Conservation (phyloP, 2,888 invertebrate genomes). For the Ectemnius continuus region DNA sequence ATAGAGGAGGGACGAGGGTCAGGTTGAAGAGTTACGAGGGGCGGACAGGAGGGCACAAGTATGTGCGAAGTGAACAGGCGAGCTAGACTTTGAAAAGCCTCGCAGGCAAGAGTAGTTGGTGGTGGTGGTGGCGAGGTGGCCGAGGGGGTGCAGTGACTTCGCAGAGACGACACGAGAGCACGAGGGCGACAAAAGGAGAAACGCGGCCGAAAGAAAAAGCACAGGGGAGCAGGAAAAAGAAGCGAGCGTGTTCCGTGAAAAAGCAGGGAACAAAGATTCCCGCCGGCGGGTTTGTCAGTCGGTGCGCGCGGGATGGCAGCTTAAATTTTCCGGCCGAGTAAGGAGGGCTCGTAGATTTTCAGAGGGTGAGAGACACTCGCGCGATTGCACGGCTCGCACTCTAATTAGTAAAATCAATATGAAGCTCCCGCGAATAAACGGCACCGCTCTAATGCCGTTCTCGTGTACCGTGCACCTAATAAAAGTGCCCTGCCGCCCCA, state of each 20-base stretch:
- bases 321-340: constrained; percentile 2
- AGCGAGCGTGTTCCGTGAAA: not conserved
- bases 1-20: not conserved
- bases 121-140: too few species aligned
- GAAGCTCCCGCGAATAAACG: constrained; percentile 64
- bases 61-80: not conserved
- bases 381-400: constrained; percentile 28
- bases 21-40: not conserved
- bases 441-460: constrained; percentile 53
- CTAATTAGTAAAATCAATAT: constrained; percentile 73
- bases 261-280: not conserved
- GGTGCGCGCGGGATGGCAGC: not conserved
- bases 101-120: too few species aligned
- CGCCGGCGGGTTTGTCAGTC: constrained; percentile 5
- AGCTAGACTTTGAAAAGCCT: not conserved
- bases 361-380: constrained; percentile 20
- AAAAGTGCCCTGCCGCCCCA: constrained; percentile 45
- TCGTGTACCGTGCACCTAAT: constrained; percentile 51
- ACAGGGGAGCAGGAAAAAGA: constrained; percentile 11
- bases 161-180: not conserved
- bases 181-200: constrained; percentile 8
- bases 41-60: not conserved
- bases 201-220: constrained; percentile 10
- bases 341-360: not conserved
- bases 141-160: not conserved